Conservation (phyloP, 2,113 vertebrate species). For the Puffinus mauretanicus region DNA sequence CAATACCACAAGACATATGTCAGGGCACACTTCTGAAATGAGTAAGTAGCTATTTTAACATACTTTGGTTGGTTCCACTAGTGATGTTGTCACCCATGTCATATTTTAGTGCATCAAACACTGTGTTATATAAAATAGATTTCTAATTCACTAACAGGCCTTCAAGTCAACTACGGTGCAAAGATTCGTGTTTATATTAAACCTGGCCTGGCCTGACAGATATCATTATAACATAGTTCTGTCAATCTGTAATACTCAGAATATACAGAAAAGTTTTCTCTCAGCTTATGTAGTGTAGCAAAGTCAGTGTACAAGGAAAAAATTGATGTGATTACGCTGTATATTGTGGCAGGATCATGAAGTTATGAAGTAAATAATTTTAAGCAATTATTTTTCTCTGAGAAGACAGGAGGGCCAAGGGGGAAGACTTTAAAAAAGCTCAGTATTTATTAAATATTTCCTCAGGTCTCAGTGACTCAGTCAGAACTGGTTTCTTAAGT, state of each 20-base stretch:
- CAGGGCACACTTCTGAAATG: neutral
- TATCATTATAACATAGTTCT: neutral
- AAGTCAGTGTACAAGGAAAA: neutral
- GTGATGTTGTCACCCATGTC: neutral
- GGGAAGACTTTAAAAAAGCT: neutral
- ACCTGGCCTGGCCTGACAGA: neutral
- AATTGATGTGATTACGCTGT: neutral
- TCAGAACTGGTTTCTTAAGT: neutral
- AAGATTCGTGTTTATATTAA: neutral
- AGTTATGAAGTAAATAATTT: neutral
- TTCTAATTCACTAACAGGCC: neutral
- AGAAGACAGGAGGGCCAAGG: neutral
- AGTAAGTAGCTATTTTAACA: neutral
- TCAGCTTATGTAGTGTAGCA: neutral
- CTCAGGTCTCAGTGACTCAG: neutral
- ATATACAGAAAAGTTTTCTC: neutral
- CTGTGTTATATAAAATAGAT: neutral
- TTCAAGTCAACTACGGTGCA: neutral
- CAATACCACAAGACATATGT: neutral
- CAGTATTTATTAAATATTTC: constrained; percentile 8
- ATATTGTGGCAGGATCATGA: neutral
- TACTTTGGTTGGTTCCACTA: neutral
- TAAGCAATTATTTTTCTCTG: neutral
- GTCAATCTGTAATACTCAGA: neutral
- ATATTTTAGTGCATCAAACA: neutral